Conservation (phyloP, 2,113 vertebrate genomes). For the Rhizomys pruinosus region DNA sequence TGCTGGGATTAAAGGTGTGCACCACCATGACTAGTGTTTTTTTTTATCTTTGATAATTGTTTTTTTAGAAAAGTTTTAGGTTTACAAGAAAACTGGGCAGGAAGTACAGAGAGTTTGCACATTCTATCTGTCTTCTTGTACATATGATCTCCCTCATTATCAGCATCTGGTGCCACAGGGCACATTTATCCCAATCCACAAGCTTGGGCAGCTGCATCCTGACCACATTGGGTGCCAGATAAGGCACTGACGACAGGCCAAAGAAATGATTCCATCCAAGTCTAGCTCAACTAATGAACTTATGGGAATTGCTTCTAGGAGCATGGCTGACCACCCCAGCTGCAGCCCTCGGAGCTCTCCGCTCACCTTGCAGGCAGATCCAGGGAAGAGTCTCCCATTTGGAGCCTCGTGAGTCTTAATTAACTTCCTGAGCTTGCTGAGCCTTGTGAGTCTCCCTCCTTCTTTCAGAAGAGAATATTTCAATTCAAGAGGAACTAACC, state of each 20-base stretch:
- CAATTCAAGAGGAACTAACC: not conserved
- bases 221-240: not conserved
- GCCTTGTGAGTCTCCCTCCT: not conserved
- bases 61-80: constrained; percentile 21
- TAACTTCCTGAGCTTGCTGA: not conserved
- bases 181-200: fast-evolving
- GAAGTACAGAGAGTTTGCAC: not conserved
- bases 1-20: no score
- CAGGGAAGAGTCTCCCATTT: not conserved
- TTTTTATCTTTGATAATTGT: not conserved
- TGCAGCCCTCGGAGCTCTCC: not conserved
- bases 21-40: no score
- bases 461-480: not conserved
- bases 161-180: fast-evolving
- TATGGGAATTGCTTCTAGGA: no score
- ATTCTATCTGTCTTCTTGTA: not conserved
- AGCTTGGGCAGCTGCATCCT: fast-evolving
- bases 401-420: not conserved
- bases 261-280: not conserved
- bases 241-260: no score
- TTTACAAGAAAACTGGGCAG: not conserved
- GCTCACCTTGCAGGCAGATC: not conserved
- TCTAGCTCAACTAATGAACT: no score
- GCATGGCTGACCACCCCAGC: no score
- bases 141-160: no score